These are phyloP conservation scores for Brachionus koreanus DNA, from an alignment of 1,140 invertebrate species.

Conservation along the genomic window DNA sequence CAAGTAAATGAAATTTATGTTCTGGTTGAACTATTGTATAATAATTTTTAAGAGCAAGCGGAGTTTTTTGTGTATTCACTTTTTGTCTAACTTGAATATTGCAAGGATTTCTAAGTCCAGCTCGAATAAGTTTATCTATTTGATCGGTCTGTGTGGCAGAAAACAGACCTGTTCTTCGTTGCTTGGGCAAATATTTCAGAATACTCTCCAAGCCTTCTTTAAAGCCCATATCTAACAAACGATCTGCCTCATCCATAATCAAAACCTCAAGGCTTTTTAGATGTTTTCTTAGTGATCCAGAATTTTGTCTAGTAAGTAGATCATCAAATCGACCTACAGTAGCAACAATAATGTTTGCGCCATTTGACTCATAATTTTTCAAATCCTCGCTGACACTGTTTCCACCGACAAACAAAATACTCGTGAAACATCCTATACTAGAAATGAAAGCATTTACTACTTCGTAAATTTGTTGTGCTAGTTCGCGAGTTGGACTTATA, in stretches of 20 bases:
- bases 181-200: slow-evolving; percentile 81
- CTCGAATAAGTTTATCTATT: slow-evolving; percentile 72
- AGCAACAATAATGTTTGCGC: slow-evolving; percentile 79
- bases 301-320: slow-evolving; percentile 66
- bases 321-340: slow-evolving; percentile 89
- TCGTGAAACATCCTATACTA: slow-evolving; percentile 55
- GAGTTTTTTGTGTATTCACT: slow-evolving; percentile 65
- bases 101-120: slow-evolving; percentile 89
- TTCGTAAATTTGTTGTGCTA: slow-evolving; percentile 80
- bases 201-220: slow-evolving; percentile 82
- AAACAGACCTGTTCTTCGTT: slow-evolving; percentile 89
- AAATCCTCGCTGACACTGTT: slow-evolving; percentile 68
- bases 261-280: slow-evolving; percentile 81
- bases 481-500: slow-evolving; percentile 85
- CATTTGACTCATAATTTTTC: slow-evolving; percentile 65
- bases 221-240: slow-evolving; percentile 86
- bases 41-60: slow-evolving; percentile 75
- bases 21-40: slow-evolving; percentile 72
- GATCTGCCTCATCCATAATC: slow-evolving; percentile 93
- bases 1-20: slow-evolving; percentile 70
- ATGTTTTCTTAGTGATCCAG: slow-evolving; percentile 65
- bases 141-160: slow-evolving; percentile 97
- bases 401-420: slow-evolving; percentile 74
- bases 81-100: slow-evolving; percentile 81
- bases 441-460: slow-evolving; percentile 67